These are phyloP conservation scores for Meghimatium bilineatum DNA, from an alignment of 2,888 invertebrate genomes.

Conservation along the genomic window DNA sequence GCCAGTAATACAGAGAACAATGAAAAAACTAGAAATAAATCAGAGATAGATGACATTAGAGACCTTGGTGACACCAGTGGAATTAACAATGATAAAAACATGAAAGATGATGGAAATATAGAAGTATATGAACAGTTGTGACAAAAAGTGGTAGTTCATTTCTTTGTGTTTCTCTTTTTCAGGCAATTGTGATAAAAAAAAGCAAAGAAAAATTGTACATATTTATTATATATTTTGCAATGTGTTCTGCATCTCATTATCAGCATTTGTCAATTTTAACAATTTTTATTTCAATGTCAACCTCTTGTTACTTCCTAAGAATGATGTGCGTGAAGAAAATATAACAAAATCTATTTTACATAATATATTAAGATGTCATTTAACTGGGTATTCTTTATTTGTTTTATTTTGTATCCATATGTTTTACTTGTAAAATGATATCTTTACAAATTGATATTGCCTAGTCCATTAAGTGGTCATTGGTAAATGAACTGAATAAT, in stretches of 20 bases:
- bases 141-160: slow-evolving; percentile 12
- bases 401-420: neutral
- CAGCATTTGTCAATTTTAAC: neutral
- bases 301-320: neutral
- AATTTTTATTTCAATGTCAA: neutral
- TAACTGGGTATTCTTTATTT: neutral
- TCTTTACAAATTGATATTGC: neutral
- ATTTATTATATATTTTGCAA: neutral
- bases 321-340: neutral
- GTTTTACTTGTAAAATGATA: slow-evolving; percentile 15
- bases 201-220: slow-evolving; percentile 14
- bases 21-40: neutral
- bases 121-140: slow-evolving; percentile 39
- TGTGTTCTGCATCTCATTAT: neutral
- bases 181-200: slow-evolving; percentile 39
- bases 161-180: neutral
- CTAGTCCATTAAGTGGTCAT: neutral
- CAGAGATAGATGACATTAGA: neutral
- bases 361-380: neutral
- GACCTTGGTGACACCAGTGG: neutral
- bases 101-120: neutral
- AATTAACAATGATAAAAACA: too few relatives aligned
- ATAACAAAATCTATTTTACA: slow-evolving; percentile 12
- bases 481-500: too few relatives aligned
- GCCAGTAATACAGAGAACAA: neutral